These are phyloP conservation scores for Harlomillsia oculata DNA, from an alignment of 1,140 invertebrate genomes.

Conservation along the genomic window DNA sequence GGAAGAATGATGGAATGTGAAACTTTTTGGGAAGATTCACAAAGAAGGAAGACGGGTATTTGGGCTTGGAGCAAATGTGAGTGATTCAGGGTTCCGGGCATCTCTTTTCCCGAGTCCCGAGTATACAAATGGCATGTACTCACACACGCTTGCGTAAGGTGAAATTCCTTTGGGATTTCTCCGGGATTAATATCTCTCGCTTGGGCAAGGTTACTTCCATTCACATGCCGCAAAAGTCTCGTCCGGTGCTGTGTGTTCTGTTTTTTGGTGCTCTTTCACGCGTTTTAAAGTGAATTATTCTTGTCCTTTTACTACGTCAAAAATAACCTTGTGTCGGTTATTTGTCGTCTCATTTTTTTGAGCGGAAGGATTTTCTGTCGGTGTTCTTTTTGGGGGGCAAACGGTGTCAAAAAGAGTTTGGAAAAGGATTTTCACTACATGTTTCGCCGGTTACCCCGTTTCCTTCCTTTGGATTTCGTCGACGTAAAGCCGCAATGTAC, in stretches of 20 bases:
- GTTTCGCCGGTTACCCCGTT: background rate
- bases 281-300: background rate
- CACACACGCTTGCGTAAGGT: conserved; percentile 31
- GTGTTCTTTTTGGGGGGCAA: background rate
- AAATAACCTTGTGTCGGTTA: background rate
- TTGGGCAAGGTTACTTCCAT: conserved; percentile 23
- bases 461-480: no score
- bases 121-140: no score
- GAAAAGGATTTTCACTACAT: background rate
- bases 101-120: no score
- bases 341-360: background rate
- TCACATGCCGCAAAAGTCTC: conserved; percentile 20
- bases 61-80: no score
- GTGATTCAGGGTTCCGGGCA: no score
- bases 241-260: background rate
- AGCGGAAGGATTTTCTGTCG: background rate
- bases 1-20: no score
- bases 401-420: background rate
- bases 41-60: no score
- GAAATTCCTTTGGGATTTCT: conserved; percentile 28
- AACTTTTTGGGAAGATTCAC: no score
- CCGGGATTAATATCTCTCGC: conserved; percentile 25
- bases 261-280: conserved; percentile 8
- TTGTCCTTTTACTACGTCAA: no score
- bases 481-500: no score